phyloP scores from a whole-genome alignment of 2,797 vertebrate species.

The Babyrousa celebensis region DNA sequence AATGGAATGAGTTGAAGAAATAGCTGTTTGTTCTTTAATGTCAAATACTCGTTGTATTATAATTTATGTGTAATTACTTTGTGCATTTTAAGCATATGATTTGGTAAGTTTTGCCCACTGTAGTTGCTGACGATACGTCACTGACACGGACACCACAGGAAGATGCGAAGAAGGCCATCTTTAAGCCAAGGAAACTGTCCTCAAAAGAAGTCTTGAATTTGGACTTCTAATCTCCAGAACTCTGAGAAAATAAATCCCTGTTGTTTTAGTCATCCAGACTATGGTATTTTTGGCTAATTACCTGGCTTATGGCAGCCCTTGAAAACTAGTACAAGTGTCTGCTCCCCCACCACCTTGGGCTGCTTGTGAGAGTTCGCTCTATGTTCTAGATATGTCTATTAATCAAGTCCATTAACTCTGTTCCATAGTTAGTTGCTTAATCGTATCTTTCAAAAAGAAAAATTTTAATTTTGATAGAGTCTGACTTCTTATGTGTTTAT shows the following conservation, averaged over 20 bases:
- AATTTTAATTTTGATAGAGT: not conserved
- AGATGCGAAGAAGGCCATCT: not conserved
- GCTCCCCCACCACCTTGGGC: fast-evolving
- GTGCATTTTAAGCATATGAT: not conserved
- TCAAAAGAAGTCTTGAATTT: not conserved
- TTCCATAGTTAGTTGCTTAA: not conserved
- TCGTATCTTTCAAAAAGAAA: not conserved
- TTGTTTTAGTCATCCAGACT: not conserved
- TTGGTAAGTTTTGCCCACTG: not conserved
- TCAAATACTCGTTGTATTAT: not conserved
- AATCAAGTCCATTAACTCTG: not conserved
- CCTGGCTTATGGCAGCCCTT: not conserved
- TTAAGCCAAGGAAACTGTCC: not conserved
- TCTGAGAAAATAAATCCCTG: not conserved
- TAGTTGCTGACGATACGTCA: not conserved
- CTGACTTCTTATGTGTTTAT: not conserved
- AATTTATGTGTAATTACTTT: not conserved
- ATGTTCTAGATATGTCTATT: not conserved
- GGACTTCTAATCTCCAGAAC: not conserved
- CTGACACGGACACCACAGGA: not conserved
- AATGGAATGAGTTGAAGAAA: not conserved
- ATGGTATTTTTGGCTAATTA: not conserved
- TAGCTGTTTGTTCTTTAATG: not conserved
- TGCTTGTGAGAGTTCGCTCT: not conserved
- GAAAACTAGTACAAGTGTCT: not conserved